phyloP scores from a whole-genome alignment of 2,888 invertebrate genomes.

The Epistrophe grossulariae region DNA sequence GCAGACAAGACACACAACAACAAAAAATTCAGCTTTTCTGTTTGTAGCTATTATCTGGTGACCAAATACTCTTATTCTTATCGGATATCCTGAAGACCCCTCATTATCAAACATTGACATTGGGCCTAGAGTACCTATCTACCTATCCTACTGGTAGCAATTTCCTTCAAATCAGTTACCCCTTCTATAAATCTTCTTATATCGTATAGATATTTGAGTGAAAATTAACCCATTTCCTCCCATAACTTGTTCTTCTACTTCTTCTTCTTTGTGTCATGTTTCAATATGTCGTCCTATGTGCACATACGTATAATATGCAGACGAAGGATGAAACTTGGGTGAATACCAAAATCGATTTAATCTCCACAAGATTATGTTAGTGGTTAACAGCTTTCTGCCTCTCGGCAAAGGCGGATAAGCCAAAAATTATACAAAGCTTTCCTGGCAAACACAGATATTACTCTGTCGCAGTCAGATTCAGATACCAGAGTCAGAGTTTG shows the following conservation, averaged over 20 bases:
- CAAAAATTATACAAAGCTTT: conserved; percentile 53
- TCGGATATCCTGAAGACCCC: conserved; percentile 39
- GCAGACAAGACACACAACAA: background rate
- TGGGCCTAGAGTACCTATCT: conserved; percentile 9
- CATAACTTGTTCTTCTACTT: conserved; percentile 1
- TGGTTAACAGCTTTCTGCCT: conserved; percentile 36
- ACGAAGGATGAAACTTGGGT: conserved; percentile 24
- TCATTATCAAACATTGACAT: conserved; percentile 59
- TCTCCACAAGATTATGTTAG: conserved; percentile 58
- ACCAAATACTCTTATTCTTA: conserved; percentile 51
- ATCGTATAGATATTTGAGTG: background rate
- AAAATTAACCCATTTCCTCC: conserved; percentile 56
- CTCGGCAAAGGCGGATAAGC: conserved; percentile 39
- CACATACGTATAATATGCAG: conserved; percentile 10
- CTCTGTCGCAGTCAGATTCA: conserved; percentile 33
- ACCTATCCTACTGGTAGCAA: conserved; percentile 44
- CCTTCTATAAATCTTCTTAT: background rate
- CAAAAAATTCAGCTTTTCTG: conserved; percentile 19
- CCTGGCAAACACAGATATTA: conserved; percentile 47
- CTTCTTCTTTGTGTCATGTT: conserved; percentile 10
- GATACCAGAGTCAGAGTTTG: background rate
- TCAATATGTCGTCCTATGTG: conserved; percentile 4
- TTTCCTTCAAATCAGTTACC: conserved; percentile 49
- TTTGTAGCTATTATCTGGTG: conserved; percentile 22
- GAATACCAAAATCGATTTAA: conserved; percentile 58